Evolutionary conservation across 2,113 vertebrate species (phyloP).

Genomic region (Sula dactylatra): DNA sequence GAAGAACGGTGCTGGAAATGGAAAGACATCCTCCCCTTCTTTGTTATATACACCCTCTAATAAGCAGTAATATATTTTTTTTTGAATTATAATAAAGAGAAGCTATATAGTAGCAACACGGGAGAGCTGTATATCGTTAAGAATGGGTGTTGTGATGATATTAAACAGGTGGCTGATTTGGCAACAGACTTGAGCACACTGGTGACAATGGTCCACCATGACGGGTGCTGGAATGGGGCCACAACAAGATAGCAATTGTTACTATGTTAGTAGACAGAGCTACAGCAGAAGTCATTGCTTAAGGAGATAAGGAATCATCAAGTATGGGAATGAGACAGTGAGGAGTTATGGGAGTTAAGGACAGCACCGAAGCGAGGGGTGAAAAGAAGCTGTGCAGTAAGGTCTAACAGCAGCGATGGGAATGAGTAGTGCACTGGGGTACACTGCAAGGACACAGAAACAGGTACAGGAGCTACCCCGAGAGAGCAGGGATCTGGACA

Average conservation of each 20-base stretch:
- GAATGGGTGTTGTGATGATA: background rate
- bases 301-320: background rate
- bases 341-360: background rate
- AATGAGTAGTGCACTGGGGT: fast-evolving
- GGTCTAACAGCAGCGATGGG: background rate
- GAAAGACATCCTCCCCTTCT: background rate
- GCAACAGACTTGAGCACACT: background rate
- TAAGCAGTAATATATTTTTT: background rate
- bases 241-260: background rate
- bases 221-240: background rate
- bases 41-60: fast-evolving
- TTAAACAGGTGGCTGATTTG: background rate
- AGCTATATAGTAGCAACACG: fast-evolving
- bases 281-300: background rate
- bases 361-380: background rate
- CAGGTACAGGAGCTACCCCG: background rate
- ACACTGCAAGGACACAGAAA: background rate
- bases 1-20: background rate
- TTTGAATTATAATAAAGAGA: background rate
- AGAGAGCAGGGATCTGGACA: no score
- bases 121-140: fast-evolving
- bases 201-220: background rate
- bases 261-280: fast-evolving
- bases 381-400: background rate
- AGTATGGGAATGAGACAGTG: background rate